Base-by-base conservation (phyloP, 2,797 vertebrate species). In the Mormyrus proboscirostris region DNA sequence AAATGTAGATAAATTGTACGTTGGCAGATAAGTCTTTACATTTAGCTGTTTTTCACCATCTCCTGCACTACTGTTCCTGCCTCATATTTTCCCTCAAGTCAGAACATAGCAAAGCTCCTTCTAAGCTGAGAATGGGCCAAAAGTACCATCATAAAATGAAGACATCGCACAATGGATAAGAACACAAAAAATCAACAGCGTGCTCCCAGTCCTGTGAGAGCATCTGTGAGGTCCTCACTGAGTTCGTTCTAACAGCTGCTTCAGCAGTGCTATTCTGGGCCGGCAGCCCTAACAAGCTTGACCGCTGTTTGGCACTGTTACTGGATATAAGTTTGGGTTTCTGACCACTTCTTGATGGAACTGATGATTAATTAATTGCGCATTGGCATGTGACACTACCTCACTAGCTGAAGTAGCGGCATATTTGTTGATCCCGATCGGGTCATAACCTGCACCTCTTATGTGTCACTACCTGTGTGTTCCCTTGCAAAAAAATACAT, bases 301-400 rank as follows among this genome's bases (percentile, higher is more conserved):
- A 47, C 73, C 73, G 73, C 73, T 79, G 73, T 79, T 41, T 79
- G 73, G 73, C 73, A 79, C 33, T 7, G 38, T 79, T 79, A 79
- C 73, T 79, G 73, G 38, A 19, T 79, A 79, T 29, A 79, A 79
- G 16, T 79, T 79, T 79, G 73, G 38, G 73, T 79, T 79, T 79
- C 73, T 79, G 41, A n/a, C 41, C 73, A n/a, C 38, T 79, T 79
- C 73, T 79, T 47, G 38, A 79, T 79, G 73, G 73, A 79, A 16
- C 8, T 79, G 41, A 79, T 79, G 73, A 79, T 79, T 79, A 79
- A 79, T 79, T 79, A n/a, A 79, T 79, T 79, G 73, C 2, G 5
- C 38, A 19, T n/a, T 79, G 38, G 73, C 73, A 79, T 41, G 73
- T 79, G 73, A 79, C 73, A 41, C 41, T 44, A 79, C 73, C 73